Conservation (phyloP, 2,113 vertebrate species). For the Microtus oregoni region DNA sequence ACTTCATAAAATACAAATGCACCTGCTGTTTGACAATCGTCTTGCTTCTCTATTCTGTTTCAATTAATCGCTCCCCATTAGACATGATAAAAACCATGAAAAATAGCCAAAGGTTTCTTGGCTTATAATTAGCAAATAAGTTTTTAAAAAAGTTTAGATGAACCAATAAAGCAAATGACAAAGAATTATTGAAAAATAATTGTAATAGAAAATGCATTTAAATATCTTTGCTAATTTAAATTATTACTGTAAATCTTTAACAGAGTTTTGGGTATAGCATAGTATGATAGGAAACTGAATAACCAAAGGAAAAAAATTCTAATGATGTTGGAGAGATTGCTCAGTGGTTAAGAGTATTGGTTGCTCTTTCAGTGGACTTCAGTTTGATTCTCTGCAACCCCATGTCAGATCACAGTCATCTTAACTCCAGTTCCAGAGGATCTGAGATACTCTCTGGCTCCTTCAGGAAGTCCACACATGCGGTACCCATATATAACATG, state of each 20-base stretch:
- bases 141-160: slow-evolving; percentile 56
- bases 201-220: slow-evolving; percentile 51
- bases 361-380: not conserved
- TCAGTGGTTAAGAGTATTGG: not conserved
- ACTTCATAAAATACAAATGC: slow-evolving; percentile 72
- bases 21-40: slow-evolving; percentile 64
- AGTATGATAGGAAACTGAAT: not conserved
- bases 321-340: too few relatives aligned
- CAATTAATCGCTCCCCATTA: slow-evolving; percentile 64
- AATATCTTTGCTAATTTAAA: slow-evolving; percentile 43
- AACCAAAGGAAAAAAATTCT: not conserved
- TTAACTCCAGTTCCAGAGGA: not conserved
- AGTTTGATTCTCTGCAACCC: not conserved
- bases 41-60: slow-evolving; percentile 55
- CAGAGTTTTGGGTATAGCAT: not conserved
- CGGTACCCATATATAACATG: not conserved
- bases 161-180: slow-evolving; percentile 37
- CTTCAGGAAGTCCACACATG: not conserved
- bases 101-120: slow-evolving; percentile 44
- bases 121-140: slow-evolving; percentile 24
- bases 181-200: slow-evolving; percentile 5
- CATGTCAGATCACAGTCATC: too few relatives aligned
- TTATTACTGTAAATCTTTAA: slow-evolving; percentile 8
- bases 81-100: slow-evolving; percentile 54
- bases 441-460: accelerated